Evolutionary conservation across 1,140 invertebrate genomes (phyloP), one percentile per base, ranked within the genome.

Genomic region (Drepana arcuata): DNA sequence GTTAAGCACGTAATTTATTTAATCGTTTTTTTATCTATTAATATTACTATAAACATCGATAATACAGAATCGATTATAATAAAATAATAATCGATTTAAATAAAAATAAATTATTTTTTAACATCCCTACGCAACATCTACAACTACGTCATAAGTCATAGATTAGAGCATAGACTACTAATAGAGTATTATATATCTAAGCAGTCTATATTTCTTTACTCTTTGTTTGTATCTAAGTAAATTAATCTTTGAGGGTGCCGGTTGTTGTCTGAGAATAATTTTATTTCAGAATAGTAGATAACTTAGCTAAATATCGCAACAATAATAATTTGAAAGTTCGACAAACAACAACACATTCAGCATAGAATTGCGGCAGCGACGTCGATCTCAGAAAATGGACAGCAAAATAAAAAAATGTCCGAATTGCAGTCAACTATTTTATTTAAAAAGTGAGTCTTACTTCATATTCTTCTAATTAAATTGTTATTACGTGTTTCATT

Each of bases 371-470:
- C 18, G 4, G 18, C 4, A 21, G 18, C 9, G 18, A 42, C 30
- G 28, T 21, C 23, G 16, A 28, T 16, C 15, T 47, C 26, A 6
- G 12, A 29, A 14, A 33, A 75, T 75, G 72, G 64, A 65, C 12
- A 21, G 27, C 16, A 65, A 59, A 41, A 46, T 59, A 12, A 69
- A 66, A 40, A 77, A 77, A 45, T 55, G 73, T 54, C 72, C 74
- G 7, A 79, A 71, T 29, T 79, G 77, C 41, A 73, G 65, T 53
- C 73, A 79, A 34, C 48, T 57, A 26, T 79, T 74, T 42, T 16
- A 34, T 24, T 25, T 74, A 3, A 67, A 63, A 54, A 33, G 74
- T 78, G 60, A 73, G 71, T 66, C 43, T 26, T 10, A 10, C 18
- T 46, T 29, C 11, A 23, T 31, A 2, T 35, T 27, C 6, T 29